Evolutionary conservation across 92 coral and sea anemone species (phyloP), one percentile per base, ranked within the genome.

Genomic region (Zoanthus sociatus): DNA sequence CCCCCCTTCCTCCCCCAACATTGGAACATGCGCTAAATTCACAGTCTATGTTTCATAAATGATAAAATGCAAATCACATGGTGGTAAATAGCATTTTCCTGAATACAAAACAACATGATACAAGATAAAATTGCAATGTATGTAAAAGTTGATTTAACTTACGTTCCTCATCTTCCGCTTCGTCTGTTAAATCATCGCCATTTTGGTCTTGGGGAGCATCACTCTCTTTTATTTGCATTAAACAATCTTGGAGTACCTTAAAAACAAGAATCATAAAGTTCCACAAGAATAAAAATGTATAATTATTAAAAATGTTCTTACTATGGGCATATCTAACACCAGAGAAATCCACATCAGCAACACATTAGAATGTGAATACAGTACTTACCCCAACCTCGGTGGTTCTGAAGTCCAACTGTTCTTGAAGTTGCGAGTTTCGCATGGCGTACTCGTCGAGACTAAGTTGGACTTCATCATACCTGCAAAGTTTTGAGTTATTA

Each of bases 211-310:
- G 76, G 12, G 85, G 26, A 1, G 74, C 9, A 53, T 46, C 75
- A 31, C 21, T 56, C 12, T 87, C 90, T 79, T 96, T 96, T 70
- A 96, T 87, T 70, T 96, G 98, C 83, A 90, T 89, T 26, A 96
- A 87, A 64, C 98, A 94, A 69, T 94, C 98, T 45, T 95, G 93
- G 4, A 96, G 92, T 13, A 96, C 95, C 93, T 94, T 81, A 31
- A 53, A 32, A 60, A 8, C 51, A 66, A 5, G 37, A n/a, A 14
- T 3, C 21, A 16, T 6, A 58, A 58, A 6, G 9, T 7, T 15
- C 21, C 5, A 16, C 17, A 16, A 61, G 68, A 17, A 16, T 16
- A 61, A 16, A 61, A 61, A 16, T 16, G 21, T 3, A 15, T 16
- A 20, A 6, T 17, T 15, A 61, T 61, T 3, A 16, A 16, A 7